Evolutionary conservation across 1,140 invertebrate species (phyloP).

Genomic region (Pseudomyrmex sp.): DNA sequence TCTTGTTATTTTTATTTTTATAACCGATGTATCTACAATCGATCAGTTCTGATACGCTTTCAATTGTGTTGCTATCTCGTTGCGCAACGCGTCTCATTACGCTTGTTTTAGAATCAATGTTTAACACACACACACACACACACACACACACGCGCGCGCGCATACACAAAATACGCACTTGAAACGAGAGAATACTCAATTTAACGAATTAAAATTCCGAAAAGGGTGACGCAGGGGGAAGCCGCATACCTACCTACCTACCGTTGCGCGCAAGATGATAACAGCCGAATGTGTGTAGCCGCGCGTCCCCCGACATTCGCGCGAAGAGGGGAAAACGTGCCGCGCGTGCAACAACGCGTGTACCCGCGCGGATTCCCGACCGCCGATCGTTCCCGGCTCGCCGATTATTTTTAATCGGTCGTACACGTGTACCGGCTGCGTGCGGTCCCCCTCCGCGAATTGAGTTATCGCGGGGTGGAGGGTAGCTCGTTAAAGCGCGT

Average conservation of each 20-base stretch:
- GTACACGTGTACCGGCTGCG: constrained; percentile 54
- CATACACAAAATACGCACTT: not conserved
- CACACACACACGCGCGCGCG: too few relatives aligned
- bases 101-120: not conserved
- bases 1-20: not conserved
- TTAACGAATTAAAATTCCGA: constrained; percentile 18
- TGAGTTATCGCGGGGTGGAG: constrained; percentile 60
- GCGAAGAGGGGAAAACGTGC: constrained; percentile 1
- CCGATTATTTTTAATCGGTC: constrained; percentile 70
- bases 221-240: not conserved
- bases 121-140: not conserved
- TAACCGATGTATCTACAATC: not conserved
- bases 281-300: not conserved
- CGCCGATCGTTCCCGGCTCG: constrained; percentile 53
- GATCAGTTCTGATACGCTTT: not conserved
- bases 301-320: constrained; percentile 7
- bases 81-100: not conserved
- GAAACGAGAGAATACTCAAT: not conserved
- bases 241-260: not conserved
- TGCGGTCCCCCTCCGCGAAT: constrained; percentile 12
- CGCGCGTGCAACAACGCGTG: constrained; percentile 36
- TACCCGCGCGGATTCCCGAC: constrained; percentile 35
- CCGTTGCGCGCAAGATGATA: constrained; percentile 27
- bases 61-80: not conserved
- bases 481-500: constrained; percentile 58